Evolutionary conservation across 2,888 invertebrate genomes (phyloP).

Genomic region (Stenchaetothrips biformis): DNA sequence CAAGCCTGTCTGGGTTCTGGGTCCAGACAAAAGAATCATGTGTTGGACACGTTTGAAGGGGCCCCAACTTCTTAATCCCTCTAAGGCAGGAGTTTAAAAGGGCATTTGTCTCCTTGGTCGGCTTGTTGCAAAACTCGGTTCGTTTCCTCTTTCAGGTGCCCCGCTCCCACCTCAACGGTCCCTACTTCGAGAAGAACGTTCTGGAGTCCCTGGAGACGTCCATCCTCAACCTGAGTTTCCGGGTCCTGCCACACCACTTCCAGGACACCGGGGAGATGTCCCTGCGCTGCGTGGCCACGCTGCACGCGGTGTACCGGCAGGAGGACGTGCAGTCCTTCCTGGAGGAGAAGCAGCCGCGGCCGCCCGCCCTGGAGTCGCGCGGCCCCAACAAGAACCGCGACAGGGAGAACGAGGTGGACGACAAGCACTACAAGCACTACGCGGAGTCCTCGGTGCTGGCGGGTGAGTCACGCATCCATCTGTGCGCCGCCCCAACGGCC

Average conservation of each 20-base stretch:
- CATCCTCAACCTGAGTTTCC: slow-evolving; percentile 71
- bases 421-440: too few relatives aligned
- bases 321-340: slow-evolving; percentile 85
- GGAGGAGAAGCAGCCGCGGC: slow-evolving; percentile 62
- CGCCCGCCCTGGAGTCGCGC: slow-evolving; percentile 70
- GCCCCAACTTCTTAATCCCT: too few relatives aligned
- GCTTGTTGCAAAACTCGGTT: neutral
- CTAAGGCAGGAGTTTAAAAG: too few relatives aligned
- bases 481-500: too few relatives aligned
- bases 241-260: slow-evolving; percentile 75
- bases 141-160: slow-evolving; percentile 37
- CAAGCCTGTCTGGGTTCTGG: neutral
- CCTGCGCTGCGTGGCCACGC: slow-evolving; percentile 82
- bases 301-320: slow-evolving; percentile 79
- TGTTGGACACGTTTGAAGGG: neutral
- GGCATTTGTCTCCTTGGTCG: too few relatives aligned
- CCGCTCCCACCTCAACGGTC: slow-evolving; percentile 44
- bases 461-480: too few relatives aligned
- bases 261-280: slow-evolving; percentile 73
- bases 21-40: neutral
- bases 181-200: slow-evolving; percentile 51
- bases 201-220: slow-evolving; percentile 71
- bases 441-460: too few relatives aligned
- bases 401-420: too few relatives aligned
- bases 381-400: slow-evolving; percentile 60